Conservation (phyloP, 2,888 invertebrate genomes). For the Pristionchus maxplancki region DNA sequence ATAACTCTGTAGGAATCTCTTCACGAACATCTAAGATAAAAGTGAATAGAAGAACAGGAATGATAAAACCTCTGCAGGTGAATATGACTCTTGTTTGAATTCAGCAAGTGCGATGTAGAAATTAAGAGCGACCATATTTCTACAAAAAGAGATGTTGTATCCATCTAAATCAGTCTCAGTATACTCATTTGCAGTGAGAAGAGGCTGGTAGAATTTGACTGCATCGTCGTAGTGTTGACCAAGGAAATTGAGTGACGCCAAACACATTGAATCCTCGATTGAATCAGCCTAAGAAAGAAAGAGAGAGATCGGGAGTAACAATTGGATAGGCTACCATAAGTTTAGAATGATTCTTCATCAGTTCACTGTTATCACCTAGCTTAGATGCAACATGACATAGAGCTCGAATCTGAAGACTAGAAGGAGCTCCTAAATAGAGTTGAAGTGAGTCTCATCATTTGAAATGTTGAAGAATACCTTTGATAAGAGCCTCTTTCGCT, state of each 20-base stretch:
- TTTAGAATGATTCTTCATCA: conserved; percentile 89
- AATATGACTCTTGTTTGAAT: conserved; percentile 98
- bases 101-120: conserved; percentile 98
- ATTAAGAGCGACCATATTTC: conserved; percentile 93
- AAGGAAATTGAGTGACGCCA: conserved; percentile 96
- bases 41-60: background rate
- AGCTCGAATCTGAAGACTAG: conserved; percentile 86
- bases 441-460: background rate
- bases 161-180: background rate
- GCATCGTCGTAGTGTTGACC: conserved; percentile 98
- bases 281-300: conserved; percentile 78
- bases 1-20: conserved; percentile 91
- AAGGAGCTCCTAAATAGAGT: conserved; percentile 79
- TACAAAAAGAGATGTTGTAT: conserved; percentile 78
- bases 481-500: conserved; percentile 82
- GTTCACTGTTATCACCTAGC: conserved; percentile 88
- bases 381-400: conserved; percentile 95
- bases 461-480: conserved; percentile 74
- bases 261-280: conserved; percentile 93
- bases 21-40: conserved; percentile 77
- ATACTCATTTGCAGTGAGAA: conserved; percentile 8
- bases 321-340: conserved; percentile 79
- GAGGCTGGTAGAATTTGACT: conserved; percentile 82
- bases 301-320: background rate
- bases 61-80: conserved; percentile 87